Evolutionary conservation across 2,888 invertebrate species (phyloP).

Genomic region (Cheilosia vernalis): DNA sequence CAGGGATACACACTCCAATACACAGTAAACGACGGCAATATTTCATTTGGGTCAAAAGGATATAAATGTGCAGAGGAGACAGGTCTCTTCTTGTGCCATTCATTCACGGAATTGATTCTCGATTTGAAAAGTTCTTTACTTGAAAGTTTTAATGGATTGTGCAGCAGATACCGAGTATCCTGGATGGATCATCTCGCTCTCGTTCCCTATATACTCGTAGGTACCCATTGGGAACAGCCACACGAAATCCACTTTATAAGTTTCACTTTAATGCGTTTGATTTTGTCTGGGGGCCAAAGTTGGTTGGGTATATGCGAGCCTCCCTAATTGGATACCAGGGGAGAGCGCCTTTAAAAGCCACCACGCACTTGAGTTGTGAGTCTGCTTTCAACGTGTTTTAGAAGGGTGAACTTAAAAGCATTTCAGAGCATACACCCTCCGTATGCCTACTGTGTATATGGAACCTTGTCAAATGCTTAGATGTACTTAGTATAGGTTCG

Average conservation of each 20-base stretch:
- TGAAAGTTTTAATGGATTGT: slow-evolving; percentile 69
- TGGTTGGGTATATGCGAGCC: slow-evolving; percentile 15
- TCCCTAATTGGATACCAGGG: slow-evolving; percentile 61
- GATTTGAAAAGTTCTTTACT: slow-evolving; percentile 71
- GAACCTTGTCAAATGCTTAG: slow-evolving; percentile 16
- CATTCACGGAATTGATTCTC: slow-evolving; percentile 71
- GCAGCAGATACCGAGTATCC: slow-evolving; percentile 19
- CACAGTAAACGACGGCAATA: slow-evolving; percentile 65
- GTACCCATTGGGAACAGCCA: neutral
- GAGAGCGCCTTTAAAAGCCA: slow-evolving; percentile 56
- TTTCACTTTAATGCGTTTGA: slow-evolving; percentile 46
- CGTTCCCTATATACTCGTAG: neutral
- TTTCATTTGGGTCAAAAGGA: slow-evolving; percentile 72
- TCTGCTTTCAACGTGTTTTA: slow-evolving; percentile 25
- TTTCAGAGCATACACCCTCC: slow-evolving; percentile 35
- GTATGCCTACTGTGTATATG: neutral
- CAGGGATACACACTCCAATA: too few species aligned
- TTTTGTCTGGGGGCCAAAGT: slow-evolving; percentile 64
- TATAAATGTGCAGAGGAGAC: slow-evolving; percentile 41
- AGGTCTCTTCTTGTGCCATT: slow-evolving; percentile 38
- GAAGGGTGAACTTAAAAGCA: slow-evolving; percentile 62
- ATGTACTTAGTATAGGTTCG: slow-evolving; percentile 38
- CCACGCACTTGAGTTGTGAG: slow-evolving; percentile 51
- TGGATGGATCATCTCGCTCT: neutral
- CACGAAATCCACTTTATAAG: slow-evolving; percentile 37